Evolutionary conservation across 1,140 invertebrate genomes (phyloP).

Genomic region (Lutraria rhynchaena): DNA sequence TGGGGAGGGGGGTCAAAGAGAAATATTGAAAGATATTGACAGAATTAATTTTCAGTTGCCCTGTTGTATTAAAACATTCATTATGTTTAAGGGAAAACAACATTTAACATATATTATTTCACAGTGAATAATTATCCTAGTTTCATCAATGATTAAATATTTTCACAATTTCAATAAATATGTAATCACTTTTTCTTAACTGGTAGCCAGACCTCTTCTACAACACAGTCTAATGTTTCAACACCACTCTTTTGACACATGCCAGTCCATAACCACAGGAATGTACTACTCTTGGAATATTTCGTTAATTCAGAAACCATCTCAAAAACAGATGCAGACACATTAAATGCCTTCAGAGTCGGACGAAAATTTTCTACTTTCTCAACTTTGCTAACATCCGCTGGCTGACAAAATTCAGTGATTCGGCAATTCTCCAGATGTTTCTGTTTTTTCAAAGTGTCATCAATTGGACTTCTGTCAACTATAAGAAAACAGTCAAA

Average conservation of each 20-base stretch:
- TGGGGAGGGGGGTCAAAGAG: no score
- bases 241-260: background rate
- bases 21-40: no score
- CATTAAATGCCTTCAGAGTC: background rate
- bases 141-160: background rate
- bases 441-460: slow-evolving; percentile 10
- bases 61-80: background rate
- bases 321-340: background rate
- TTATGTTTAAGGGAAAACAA: background rate
- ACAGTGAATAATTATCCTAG: background rate
- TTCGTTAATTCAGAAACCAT: background rate
- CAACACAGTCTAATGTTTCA: background rate
- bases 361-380: background rate
- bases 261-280: slow-evolving; percentile 15
- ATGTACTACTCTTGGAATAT: background rate
- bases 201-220: slow-evolving; percentile 4
- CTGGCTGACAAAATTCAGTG: slow-evolving; percentile 19
- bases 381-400: background rate
- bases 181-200: background rate
- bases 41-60: background rate
- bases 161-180: background rate
- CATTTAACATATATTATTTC: background rate
- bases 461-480: slow-evolving; percentile 5
- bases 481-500: background rate
- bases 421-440: background rate